A percentile compares a stretch with the other conserved stretches of the same genome.
phyloP scores from a whole-genome alignment of 1,140 invertebrate species.

The Drosophila tropicalis region DNA sequence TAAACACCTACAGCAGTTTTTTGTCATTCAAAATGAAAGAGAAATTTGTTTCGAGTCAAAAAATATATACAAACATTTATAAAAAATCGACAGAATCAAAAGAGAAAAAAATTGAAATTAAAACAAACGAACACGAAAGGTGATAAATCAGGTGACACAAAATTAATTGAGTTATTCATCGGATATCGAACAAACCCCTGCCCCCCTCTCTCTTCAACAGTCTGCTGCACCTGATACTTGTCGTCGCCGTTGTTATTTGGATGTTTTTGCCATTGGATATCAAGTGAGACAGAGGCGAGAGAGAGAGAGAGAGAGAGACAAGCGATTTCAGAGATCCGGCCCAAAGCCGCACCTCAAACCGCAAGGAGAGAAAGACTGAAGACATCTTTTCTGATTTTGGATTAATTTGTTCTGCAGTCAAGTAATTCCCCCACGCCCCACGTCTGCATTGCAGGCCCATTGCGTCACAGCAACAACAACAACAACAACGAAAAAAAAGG shows the following conservation, averaged over 20 bases:
- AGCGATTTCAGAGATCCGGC: slow-evolving; percentile 44
- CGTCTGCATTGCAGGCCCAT: slow-evolving; percentile 66
- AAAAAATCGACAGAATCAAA: slow-evolving; percentile 26
- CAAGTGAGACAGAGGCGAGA: background rate
- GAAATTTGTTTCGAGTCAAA: slow-evolving; percentile 77
- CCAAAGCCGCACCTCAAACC: slow-evolving; percentile 59
- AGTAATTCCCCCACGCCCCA: slow-evolving; percentile 68
- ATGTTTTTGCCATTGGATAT: slow-evolving; percentile 33
- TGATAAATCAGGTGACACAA: slow-evolving; percentile 83
- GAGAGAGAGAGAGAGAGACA: background rate
- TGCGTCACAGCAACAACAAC: slow-evolving; percentile 57
- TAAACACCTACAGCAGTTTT: slow-evolving; percentile 61
- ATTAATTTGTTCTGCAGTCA: slow-evolving; percentile 79
- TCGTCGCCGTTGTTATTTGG: slow-evolving; percentile 76
- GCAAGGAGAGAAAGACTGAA: slow-evolving; percentile 10
- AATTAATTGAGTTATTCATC: slow-evolving; percentile 83
- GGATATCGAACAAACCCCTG: slow-evolving; percentile 31
- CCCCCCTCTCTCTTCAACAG: background rate
- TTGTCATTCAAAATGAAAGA: slow-evolving; percentile 56
- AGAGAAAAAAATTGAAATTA: slow-evolving; percentile 6
- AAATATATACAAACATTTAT: slow-evolving; percentile 1
- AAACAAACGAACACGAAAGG: slow-evolving; percentile 60
- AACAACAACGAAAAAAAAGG: slow-evolving; percentile 43
- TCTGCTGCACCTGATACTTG: slow-evolving; percentile 52
- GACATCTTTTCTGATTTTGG: slow-evolving; percentile 68